Conservation (phyloP, 2,888 invertebrate species). For the Odiellus spinosus region DNA sequence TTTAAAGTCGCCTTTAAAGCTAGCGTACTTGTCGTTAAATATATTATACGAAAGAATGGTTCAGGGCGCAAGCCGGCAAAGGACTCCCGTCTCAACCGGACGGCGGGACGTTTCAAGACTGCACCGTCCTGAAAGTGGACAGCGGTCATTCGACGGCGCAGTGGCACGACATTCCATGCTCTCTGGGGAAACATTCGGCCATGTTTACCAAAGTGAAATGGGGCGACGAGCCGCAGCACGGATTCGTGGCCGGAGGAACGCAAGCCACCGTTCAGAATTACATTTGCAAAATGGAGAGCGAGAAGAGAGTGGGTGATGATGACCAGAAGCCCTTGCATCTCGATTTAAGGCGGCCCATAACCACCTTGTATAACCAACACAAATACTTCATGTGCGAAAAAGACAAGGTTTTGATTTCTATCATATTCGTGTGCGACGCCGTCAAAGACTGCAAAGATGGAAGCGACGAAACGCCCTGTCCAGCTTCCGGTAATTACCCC, state of each 20-base stretch:
- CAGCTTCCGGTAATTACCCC: no score
- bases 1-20: no score
- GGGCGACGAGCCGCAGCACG: constrained; percentile 4
- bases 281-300: constrained; percentile 22
- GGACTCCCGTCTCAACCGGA: constrained; percentile 23
- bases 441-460: constrained; percentile 23
- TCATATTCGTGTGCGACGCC: constrained; percentile 24
- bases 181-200: constrained; percentile 19
- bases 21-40: no score
- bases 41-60: no score
- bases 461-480: constrained; percentile 24
- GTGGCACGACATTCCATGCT: constrained; percentile 28
- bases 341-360: constrained; percentile 3
- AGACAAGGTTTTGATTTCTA: constrained; percentile 22
- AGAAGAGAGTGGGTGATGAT: constrained; percentile 2
- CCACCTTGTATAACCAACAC: constrained; percentile 11
- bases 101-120: constrained; percentile 25
- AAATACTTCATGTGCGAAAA: constrained; percentile 21
- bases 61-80: constrained; percentile 13
- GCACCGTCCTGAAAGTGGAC: constrained; percentile 23
- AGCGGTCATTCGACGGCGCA: constrained; percentile 24
- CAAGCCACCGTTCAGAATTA: constrained; percentile 18
- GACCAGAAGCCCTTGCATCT: constrained; percentile 7
- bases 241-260: constrained; percentile 1
- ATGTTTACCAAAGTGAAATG: constrained; percentile 11